Evolutionary conservation across 1,140 invertebrate genomes (phyloP).

Genomic region (Hyphantria cunea): DNA sequence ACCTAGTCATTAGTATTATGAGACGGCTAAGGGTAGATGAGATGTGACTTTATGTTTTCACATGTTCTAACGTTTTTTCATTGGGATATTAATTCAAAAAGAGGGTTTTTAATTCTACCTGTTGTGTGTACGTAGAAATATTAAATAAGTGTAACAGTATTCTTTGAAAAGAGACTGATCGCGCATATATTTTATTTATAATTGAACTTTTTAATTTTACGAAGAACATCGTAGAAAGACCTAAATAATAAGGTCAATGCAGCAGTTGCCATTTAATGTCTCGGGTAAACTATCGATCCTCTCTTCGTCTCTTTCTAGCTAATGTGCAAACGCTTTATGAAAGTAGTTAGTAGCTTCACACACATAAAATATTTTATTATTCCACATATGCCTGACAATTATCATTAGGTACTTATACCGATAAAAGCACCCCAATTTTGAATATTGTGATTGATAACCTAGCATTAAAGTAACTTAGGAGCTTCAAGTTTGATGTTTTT

Average conservation of each 20-base stretch:
- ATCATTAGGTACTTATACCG: background rate
- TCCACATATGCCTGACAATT: constrained; percentile 9
- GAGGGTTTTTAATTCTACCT: no score
- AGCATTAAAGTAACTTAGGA: background rate
- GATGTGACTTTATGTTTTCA: background rate
- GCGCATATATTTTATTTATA: no score
- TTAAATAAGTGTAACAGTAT: no score
- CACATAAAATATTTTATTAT: constrained; percentile 3
- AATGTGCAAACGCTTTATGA: constrained; percentile 58
- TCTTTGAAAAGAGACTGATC: no score
- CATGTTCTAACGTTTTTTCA: no score
- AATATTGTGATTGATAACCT: constrained; percentile 3
- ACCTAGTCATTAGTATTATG: constrained; percentile 20
- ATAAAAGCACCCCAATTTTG: constrained; percentile 2
- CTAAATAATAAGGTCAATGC: constrained; percentile 79
- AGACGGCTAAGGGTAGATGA: background rate
- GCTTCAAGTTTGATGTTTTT: no score
- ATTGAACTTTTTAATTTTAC: no score
- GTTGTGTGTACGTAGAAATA: no score
- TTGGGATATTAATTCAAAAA: no score
- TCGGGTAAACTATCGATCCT: constrained; percentile 78
- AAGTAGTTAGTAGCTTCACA: constrained; percentile 31
- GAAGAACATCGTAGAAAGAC: constrained; percentile 47
- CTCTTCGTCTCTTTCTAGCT: constrained; percentile 76
- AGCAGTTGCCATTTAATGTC: constrained; percentile 78